Conservation (phyloP, 2,888 invertebrate genomes). For the Eumerus sabulonum region DNA sequence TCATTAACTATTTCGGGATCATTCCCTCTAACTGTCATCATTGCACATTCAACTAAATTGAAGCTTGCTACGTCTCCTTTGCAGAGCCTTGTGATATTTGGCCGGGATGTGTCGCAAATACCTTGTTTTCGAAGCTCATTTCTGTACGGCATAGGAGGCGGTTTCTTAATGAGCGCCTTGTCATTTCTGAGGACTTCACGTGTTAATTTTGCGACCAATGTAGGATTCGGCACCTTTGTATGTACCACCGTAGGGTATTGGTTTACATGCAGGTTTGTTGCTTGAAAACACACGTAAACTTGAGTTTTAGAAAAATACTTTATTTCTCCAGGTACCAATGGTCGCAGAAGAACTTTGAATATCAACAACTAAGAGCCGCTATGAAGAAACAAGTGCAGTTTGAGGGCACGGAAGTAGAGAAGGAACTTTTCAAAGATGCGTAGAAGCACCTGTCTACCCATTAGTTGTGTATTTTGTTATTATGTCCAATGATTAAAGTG, state of each 20-base stretch:
- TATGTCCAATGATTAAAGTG: too few species aligned
- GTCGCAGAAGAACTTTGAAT: conserved; percentile 84
- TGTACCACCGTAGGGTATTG: conserved; percentile 85
- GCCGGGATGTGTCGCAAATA: conserved; percentile 86
- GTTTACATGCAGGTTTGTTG: conserved; percentile 81
- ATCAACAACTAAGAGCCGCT: conserved; percentile 82
- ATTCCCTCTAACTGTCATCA: not conserved
- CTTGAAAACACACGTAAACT: not conserved
- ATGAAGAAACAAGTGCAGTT: conserved; percentile 82
- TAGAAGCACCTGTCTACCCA: conserved; percentile 26
- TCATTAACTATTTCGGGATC: too few species aligned
- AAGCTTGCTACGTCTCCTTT: conserved; percentile 65
- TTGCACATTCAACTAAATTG: not conserved
- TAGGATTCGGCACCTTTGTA: conserved; percentile 84
- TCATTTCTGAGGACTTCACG: conserved; percentile 88
- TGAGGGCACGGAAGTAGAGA: conserved; percentile 83
- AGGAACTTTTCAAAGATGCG: conserved; percentile 69
- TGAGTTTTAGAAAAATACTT: not conserved
- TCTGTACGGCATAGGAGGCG: conserved; percentile 86
- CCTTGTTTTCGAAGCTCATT: conserved; percentile 90
- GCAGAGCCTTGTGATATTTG: conserved; percentile 83
- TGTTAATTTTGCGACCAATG: conserved; percentile 82
- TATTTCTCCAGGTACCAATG: conserved; percentile 81
- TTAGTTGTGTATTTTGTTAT: too few species aligned
- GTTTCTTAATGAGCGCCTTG: conserved; percentile 83